Base-by-base conservation (phyloP, 2,113 vertebrate species). In the Odobenus rosmarus region DNA sequence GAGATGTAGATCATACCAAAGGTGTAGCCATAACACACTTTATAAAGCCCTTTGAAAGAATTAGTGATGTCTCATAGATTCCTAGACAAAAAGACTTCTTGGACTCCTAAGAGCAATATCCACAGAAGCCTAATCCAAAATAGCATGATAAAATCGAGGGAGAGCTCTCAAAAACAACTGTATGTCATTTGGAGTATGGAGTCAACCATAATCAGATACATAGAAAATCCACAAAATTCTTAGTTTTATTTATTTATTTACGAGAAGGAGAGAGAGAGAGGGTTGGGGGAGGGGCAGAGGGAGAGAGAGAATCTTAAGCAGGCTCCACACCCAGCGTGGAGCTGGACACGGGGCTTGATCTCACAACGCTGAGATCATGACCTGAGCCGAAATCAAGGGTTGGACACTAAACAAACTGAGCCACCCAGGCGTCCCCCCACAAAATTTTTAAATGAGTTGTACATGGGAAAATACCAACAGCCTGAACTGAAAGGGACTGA, bases 41-140 rank as follows among this genome's bases (percentile, higher is more conserved):
- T 85, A 39, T 82, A 55, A 93, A 53, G 59, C 62, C 21, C 13
- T 64, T 19, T 76, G 57, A 64, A 92, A 96, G 51, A 96, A 90
- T 71, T 51, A 84, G 21, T 83, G 51, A 59, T 84, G 13, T 59
- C 69, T 49, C 84, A 33, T 80, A 31, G 28, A 51, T 36, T 51
- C 28, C 21, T 61, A 61, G 79, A 82, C 31, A 69, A 53, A 96
- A 84, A 12, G 46, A 55, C 42, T 46, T 80, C n/a, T 90, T 64
- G 36, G 33, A 72, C 36, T 90, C 72, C 79, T 69, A 67, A 96
- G 12, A 85, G 31, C 24, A 28, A 61, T 36, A 90, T 64, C 28
- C 53, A 46, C 23, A 64, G 49, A 90, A 53, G 46, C 53, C 86
- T 39, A 86, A 62, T 49, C 72, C 23, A 72, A 90, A 93, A 96